phyloP scores from a whole-genome alignment of 1,140 invertebrate species.

The Anastatus disparis region DNA sequence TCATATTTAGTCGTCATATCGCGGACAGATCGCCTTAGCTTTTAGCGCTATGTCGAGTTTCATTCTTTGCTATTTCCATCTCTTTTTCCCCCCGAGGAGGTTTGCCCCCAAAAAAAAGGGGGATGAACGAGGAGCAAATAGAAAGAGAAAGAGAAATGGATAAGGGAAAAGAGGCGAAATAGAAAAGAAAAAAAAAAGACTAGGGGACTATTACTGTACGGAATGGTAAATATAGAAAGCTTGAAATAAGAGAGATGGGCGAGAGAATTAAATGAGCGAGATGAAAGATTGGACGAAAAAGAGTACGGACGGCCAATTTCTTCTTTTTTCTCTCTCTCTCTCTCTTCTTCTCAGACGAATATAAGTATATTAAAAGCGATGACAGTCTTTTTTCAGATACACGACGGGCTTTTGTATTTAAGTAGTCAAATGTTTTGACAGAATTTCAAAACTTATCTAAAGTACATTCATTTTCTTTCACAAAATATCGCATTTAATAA shows the following conservation, averaged over 20 bases:
- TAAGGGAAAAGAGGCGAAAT: too few species aligned
- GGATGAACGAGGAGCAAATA: not conserved
- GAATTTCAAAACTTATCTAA: too few species aligned
- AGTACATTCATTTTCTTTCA: too few species aligned
- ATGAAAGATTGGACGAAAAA: too few species aligned
- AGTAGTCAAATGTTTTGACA: too few species aligned
- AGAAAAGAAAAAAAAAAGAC: too few species aligned
- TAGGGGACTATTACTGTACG: not conserved
- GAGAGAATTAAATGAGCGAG: constrained; percentile 15
- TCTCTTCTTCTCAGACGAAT: too few species aligned
- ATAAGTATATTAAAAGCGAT: too few species aligned
- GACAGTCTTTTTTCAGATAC: too few species aligned
- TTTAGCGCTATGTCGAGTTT: constrained; percentile 4
- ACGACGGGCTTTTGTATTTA: too few species aligned
- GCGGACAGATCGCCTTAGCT: not conserved
- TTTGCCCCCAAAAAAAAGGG: not conserved
- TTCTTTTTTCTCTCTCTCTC: not conserved
- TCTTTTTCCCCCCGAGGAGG: not conserved
- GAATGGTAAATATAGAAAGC: constrained; percentile 9
- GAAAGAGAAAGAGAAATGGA: not conserved
- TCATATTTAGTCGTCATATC: not conserved
- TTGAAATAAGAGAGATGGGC: not conserved
- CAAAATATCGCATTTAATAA: too few species aligned
- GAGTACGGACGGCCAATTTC: not conserved
- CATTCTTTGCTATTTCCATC: constrained; percentile 14